phyloP scores from a whole-genome alignment of 30 jellyfish, hydroid and myxozoan genomes.

The Turritopsis dohrnii region DNA sequence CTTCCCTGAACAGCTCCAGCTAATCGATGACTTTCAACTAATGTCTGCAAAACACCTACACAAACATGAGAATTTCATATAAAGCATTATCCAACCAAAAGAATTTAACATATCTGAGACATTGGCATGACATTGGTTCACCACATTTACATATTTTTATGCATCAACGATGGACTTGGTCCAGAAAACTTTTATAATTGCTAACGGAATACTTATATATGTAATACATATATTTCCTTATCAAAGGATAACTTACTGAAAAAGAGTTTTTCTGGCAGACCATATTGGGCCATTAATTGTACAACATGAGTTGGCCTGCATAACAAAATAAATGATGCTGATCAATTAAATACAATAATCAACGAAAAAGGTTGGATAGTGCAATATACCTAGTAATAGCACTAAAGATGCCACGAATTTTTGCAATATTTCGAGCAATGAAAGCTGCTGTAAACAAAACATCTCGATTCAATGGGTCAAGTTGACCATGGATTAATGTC shows the following conservation, averaged over 20 bases:
- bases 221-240: background rate
- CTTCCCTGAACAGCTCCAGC: constrained; percentile 83
- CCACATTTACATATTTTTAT: background rate
- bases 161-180: too few species aligned
- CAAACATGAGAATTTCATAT: too few species aligned
- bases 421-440: constrained; percentile 75
- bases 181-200: too few species aligned
- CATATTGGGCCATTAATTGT: constrained; percentile 64
- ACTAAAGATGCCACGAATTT: constrained; percentile 81
- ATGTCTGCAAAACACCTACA: constrained; percentile 53
- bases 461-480: constrained; percentile 78
- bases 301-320: constrained; percentile 76
- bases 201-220: too few species aligned
- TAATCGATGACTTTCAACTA: constrained; percentile 49
- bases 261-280: constrained; percentile 73
- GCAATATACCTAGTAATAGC: constrained; percentile 72
- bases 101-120: background rate
- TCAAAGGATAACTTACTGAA: constrained; percentile 40
- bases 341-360: background rate
- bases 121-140: background rate
- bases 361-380: background rate
- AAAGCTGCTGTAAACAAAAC: constrained; percentile 82
- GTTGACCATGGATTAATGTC: constrained; percentile 62
- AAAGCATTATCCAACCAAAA: too few species aligned
- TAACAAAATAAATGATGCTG: background rate